These are phyloP conservation scores for Rhynchophorus ferrugineus DNA, from an alignment of 1,140 invertebrate species.

Conservation along the genomic window DNA sequence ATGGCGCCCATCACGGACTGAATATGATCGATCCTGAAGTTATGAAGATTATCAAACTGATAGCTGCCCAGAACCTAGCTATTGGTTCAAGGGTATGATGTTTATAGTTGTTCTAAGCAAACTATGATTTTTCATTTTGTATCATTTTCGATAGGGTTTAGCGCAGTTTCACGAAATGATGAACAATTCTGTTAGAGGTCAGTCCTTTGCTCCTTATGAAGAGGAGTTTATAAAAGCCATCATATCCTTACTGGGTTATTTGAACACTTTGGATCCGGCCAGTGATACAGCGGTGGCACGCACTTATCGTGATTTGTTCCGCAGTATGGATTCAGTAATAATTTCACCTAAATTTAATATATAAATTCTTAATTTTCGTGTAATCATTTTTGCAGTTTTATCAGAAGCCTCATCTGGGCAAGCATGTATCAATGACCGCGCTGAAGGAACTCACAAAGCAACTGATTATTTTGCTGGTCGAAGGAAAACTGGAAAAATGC, in stretches of 20 bases:
- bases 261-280: constrained; percentile 45
- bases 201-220: constrained; percentile 64
- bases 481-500: constrained; percentile 56
- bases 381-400: constrained; percentile 52
- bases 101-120: too few relatives aligned
- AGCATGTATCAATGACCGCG: constrained; percentile 55
- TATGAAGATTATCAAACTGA: constrained; percentile 54
- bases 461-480: constrained; percentile 58
- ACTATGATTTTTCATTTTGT: too few relatives aligned
- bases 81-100: constrained; percentile 28
- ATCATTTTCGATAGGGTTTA: constrained; percentile 42
- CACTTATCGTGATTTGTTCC: constrained; percentile 55
- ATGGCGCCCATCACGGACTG: background rate
- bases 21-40: constrained; percentile 7
- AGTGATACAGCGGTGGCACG: constrained; percentile 43
- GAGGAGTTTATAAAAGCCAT: constrained; percentile 65
- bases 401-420: constrained; percentile 53
- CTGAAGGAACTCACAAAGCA: constrained; percentile 63
- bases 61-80: constrained; percentile 58
- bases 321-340: constrained; percentile 55
- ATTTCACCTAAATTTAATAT: background rate
- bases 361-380: too few relatives aligned
- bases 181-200: constrained; percentile 44
- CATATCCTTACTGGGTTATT: constrained; percentile 61
- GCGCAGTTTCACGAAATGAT: constrained; percentile 54